Conservation (phyloP, 2,113 vertebrate genomes). For the Mixornis gularis region DNA sequence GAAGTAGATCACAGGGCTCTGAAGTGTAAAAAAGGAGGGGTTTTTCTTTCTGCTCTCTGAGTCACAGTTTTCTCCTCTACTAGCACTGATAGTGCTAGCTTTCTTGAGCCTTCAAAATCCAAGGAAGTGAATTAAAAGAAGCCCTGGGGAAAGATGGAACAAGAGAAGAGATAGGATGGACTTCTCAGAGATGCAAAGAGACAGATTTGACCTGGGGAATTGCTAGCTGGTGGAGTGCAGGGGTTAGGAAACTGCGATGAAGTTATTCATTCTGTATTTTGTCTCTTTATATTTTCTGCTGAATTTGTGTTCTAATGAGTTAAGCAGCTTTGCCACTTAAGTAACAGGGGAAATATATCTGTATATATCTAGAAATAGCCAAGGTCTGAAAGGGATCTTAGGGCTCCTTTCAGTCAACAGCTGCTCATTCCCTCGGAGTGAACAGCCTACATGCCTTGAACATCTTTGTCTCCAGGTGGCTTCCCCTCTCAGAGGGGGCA, state of each 20-base stretch:
- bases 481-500: not conserved
- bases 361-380: not conserved
- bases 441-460: not conserved
- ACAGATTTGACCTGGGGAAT: not conserved
- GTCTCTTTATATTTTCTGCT: not conserved
- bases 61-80: not conserved
- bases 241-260: not conserved
- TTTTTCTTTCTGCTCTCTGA: not conserved
- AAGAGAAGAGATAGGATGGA: not conserved
- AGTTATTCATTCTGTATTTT: not conserved
- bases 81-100: not conserved
- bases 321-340: not conserved
- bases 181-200: not conserved
- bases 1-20: not conserved
- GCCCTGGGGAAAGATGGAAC: not conserved
- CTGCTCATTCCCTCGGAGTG: not conserved
- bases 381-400: not conserved
- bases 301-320: not conserved
- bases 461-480: not conserved
- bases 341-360: not conserved
- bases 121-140: slow-evolving; percentile 23
- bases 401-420: not conserved
- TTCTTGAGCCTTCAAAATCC: not conserved
- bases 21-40: not conserved
- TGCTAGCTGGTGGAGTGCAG: not conserved